Evolutionary conservation across 2,888 invertebrate genomes (phyloP), one percentile per base, ranked within the genome.

Genomic region (Cancer borealis): DNA sequence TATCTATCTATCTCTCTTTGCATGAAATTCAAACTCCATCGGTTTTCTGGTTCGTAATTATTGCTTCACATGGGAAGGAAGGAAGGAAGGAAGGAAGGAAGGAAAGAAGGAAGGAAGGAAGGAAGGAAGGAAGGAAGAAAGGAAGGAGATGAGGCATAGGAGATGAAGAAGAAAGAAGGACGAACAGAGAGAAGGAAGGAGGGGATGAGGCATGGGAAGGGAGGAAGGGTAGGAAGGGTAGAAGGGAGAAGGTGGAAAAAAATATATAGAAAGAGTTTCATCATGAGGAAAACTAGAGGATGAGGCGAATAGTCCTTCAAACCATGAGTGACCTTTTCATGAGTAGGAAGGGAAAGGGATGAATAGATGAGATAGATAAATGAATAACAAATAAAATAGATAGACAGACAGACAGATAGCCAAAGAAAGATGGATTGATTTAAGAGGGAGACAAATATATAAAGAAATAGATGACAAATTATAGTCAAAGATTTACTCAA

Each of bases 1-100:
- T 79, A 26, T 79, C 79, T 79, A 26, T 79, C 79, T 79, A 26
- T 79, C 79, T 79, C 79, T 79, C 79, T 79, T 6, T 26, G 26
- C 12, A 6, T 26, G 3, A 30, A 79, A 8, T 79, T 79, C 30
- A 10, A 26, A 26, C 26, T 21, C 12, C 30, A 79, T 79, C 79
- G 30, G 79, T 79, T 30, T 73, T 79, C 79, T 30, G 30, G 79
- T 30, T 79, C 10, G 30, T 30, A 73, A 8, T 79, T 79, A 14
- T 79, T 79, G 26, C 79, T 79, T 30, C 8, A 26, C 79, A 79
- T 6, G 14, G 79, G 79, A 30, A 21, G 14, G 26, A 30, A 30
- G 79, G 79, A 66, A n/a, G 30, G 79, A 79, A 30, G 30, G 12
- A 30, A 30, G 30, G 30, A 79, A 30, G 30, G 79, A 12, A 10